A percentile compares a stretch with the other conserved stretches of the same genome.
These are phyloP conservation scores for Ondatra zibethicus DNA, from an alignment of 2,113 vertebrate genomes.

Conservation along the genomic window DNA sequence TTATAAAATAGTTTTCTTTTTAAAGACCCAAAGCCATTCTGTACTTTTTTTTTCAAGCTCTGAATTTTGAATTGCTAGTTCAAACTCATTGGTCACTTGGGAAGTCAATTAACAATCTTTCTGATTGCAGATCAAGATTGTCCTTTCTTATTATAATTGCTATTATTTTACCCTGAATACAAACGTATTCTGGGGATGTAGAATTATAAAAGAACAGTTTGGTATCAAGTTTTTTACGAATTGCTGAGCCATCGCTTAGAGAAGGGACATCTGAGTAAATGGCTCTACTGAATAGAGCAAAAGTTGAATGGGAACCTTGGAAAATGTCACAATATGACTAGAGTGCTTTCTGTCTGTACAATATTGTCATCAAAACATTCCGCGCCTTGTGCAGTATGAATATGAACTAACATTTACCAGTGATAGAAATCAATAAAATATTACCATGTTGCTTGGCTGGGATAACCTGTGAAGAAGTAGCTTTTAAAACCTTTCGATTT, in stretches of 20 bases:
- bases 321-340: neutral
- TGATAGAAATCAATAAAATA: neutral
- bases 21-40: conserved; percentile 69
- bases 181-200: conserved; percentile 49
- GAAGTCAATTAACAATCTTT: conserved; percentile 74
- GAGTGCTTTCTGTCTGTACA: neutral
- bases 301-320: conserved; percentile 21
- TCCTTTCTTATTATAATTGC: conserved; percentile 65
- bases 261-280: conserved; percentile 53
- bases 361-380: neutral
- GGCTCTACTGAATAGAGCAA: conserved; percentile 40
- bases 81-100: conserved; percentile 67
- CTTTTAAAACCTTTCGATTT: conserved; percentile 20
- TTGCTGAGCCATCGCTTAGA: conserved; percentile 19
- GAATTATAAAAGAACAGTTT: conserved; percentile 56
- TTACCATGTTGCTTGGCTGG: neutral
- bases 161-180: conserved; percentile 72
- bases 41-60: conserved; percentile 12
- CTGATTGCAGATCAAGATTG: conserved; percentile 70
- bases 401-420: neutral
- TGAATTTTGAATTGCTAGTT: conserved; percentile 66
- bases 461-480: neutral
- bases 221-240: conserved; percentile 48
- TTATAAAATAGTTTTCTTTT: conserved; percentile 75
- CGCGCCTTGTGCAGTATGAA: neutral